These are phyloP conservation scores for Troides helena DNA, from an alignment of 2,888 invertebrate species.

Conservation along the genomic window DNA sequence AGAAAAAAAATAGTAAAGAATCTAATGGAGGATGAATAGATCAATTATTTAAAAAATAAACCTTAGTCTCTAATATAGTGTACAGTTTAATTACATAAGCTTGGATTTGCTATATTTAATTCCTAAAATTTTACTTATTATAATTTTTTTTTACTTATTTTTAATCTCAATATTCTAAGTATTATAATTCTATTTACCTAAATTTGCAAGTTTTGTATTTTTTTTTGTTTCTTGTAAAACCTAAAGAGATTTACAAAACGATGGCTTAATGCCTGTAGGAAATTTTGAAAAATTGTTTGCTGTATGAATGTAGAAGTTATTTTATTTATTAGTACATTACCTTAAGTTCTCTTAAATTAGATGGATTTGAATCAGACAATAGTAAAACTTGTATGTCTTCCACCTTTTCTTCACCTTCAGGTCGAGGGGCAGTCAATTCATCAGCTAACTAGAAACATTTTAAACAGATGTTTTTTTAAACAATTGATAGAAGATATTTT, in stretches of 20 bases:
- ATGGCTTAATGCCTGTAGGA: too few species aligned
- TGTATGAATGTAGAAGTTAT: too few species aligned
- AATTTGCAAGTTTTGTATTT: too few species aligned
- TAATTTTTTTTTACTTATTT: too few species aligned
- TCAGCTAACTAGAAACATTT: conserved; percentile 84
- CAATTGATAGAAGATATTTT: neutral
- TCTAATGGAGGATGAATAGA: neutral
- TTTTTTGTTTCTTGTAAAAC: too few species aligned
- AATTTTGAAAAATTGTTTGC: too few species aligned
- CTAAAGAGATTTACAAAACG: too few species aligned
- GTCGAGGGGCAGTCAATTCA: conserved; percentile 96
- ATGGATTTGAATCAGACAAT: conserved; percentile 90
- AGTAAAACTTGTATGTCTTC: conserved; percentile 96
- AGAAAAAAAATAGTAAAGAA: conserved; percentile 38
- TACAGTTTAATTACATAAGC: too few species aligned
- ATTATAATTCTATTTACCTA: too few species aligned
- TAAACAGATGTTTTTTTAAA: neutral
- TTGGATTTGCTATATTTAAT: too few species aligned
- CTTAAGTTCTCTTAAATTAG: conserved; percentile 91
- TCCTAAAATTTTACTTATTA: too few species aligned
- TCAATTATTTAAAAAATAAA: conserved; percentile 2
- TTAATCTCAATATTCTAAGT: too few species aligned
- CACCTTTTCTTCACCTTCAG: conserved; percentile 92
- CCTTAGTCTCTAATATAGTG: neutral
- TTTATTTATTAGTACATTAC: conserved; percentile 61